Evolutionary conservation across 53 echinoderm and acorn worm genomes (phyloP), one percentile per base, ranked within the genome.

Genomic region (Paelopatides confundens): DNA sequence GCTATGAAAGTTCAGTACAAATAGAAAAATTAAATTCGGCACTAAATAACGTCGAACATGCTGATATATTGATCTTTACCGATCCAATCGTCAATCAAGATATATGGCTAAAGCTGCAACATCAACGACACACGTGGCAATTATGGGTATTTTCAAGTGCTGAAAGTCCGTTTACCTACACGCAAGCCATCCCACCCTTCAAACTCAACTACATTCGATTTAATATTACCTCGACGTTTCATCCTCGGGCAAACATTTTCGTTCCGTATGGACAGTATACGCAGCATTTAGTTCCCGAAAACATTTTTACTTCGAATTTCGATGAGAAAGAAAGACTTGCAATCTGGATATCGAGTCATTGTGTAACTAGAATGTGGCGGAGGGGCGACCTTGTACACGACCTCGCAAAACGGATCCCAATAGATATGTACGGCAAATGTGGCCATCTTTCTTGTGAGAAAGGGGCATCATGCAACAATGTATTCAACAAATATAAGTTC

Each of bases 311-410:
- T 3, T 31, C 43, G 15, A 33, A 31, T 2, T 26, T 38, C 38
- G 2, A 36, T 74, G 40, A 38, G 40, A 74, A 74, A 23, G n/a
- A 35, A 33, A 39, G 26, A 12, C 23, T 74, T 1, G 38, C 38
- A 10, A 18, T 39, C 12, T 74, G 74, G 74, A 33, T 74, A 3
- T 74, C 74, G 8, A 74, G 74, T 74, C 74, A 74, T n/a, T 74
- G 74, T 38, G 8, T 39, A 15, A 74, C 74, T 40, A 7, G 12
- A 21, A 74, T 74, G 74, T 74, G 74, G 74, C 13, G 74, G 18
- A 15, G 74, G 43, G 37, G 5, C 31, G 74, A 39, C 43, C 15
- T 39, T 40, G 74, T 40, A 5, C 26, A 74, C 26, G 74, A 74
- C 23, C 74, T 74, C 1, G 17, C 74, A 10, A 21, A 17, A n/a